phyloP scores from a whole-genome alignment of 64 coral and sea anemone species.

The Hydrozoanthus tunicans region DNA sequence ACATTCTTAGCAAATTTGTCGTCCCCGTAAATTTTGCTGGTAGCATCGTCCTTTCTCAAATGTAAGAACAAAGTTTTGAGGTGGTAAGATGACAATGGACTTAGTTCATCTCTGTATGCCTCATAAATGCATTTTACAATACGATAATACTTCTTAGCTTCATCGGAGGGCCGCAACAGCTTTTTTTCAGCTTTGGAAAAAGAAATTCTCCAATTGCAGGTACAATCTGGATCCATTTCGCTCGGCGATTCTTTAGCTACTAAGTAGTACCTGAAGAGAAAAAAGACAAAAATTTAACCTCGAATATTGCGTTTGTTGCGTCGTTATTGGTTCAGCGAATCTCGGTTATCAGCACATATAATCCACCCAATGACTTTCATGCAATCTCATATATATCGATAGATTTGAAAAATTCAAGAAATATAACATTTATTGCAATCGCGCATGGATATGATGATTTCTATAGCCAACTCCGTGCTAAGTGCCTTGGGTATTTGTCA shows the following conservation, averaged over 20 bases:
- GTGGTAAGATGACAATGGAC: slow-evolving; percentile 51
- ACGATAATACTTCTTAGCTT: slow-evolving; percentile 39
- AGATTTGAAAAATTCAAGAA: too few species aligned
- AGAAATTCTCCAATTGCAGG: slow-evolving; percentile 54
- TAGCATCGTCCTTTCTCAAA: neutral
- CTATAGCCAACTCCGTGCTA: too few species aligned
- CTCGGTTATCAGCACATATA: too few species aligned
- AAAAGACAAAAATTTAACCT: neutral
- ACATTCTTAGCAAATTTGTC: slow-evolving; percentile 24
- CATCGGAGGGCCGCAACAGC: neutral
- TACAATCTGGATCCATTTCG: neutral
- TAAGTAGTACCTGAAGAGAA: slow-evolving; percentile 19
- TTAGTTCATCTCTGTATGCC: slow-evolving; percentile 6
- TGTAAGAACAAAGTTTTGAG: slow-evolving; percentile 61
- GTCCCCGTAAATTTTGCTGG: neutral
- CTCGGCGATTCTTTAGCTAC: slow-evolving; percentile 45
- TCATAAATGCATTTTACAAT: slow-evolving; percentile 60
- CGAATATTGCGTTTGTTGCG: too few species aligned
- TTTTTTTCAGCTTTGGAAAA: slow-evolving; percentile 67
- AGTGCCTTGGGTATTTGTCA: too few species aligned
- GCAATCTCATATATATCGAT: too few species aligned
- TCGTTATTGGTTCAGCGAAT: too few species aligned
- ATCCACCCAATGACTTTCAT: too few species aligned
- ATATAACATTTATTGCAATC: too few species aligned
- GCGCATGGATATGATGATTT: too few species aligned